These are phyloP conservation scores for Leptinotarsa texana DNA, from an alignment of 1,140 invertebrate species.

Conservation along the genomic window DNA sequence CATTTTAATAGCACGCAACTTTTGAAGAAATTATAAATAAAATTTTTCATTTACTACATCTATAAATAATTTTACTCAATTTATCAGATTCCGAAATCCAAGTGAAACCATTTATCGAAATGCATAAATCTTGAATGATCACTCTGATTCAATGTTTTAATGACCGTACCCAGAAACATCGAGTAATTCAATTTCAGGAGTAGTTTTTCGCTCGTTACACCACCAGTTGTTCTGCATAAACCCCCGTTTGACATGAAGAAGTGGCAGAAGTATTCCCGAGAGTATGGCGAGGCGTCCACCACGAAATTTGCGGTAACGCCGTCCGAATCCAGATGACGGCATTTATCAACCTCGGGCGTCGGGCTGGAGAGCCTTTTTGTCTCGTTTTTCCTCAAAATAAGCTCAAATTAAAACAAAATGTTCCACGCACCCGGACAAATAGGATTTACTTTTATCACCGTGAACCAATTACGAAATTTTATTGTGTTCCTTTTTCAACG, in stretches of 20 bases:
- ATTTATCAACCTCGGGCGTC: neutral
- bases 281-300: conserved; percentile 1
- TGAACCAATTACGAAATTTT: neutral
- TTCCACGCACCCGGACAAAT: neutral
- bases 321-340: conserved; percentile 4
- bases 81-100: too few species aligned
- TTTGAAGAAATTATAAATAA: too few species aligned
- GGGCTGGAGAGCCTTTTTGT: neutral
- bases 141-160: too few species aligned
- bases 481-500: too few species aligned
- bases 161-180: too few species aligned
- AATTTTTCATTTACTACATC: too few species aligned
- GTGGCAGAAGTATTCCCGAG: conserved; percentile 1
- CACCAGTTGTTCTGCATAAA: neutral
- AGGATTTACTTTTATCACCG: neutral
- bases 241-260: conserved; percentile 1
- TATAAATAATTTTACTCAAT: too few species aligned
- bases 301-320: conserved; percentile 5
- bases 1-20: too few species aligned
- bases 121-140: too few species aligned
- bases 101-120: too few species aligned
- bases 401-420: conserved; percentile 1
- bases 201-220: neutral
- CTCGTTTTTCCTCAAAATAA: neutral
- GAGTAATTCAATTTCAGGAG: too few species aligned